Evolutionary conservation across 2,888 invertebrate genomes (phyloP), one percentile per base, ranked within the genome.

Genomic region (Acrobasis consociella): DNA sequence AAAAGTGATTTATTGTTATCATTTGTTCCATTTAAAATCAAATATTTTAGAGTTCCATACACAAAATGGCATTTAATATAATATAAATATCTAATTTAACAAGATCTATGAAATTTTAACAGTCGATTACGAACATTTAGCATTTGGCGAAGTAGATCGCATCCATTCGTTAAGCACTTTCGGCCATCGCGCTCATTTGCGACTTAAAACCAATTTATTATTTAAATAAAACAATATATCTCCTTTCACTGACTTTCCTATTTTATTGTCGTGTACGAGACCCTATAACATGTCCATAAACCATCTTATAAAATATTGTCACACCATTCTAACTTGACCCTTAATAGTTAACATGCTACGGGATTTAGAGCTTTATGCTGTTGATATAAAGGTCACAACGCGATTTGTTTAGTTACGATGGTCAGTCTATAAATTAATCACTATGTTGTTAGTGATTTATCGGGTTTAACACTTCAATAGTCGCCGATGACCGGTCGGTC

Each of bases 171-270:
- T 50, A 53, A 42, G 31, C 62, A 37, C 62, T 67, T 56, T 65
- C 67, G n/a, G 61, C 16, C 11, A 37, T 55, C 53, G 42, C 51
- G 37, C 53, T 42, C 62, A 49, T 31, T 49, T 16, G 22, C 22
- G 42, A 11, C 9, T 42, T 37, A 49, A 53, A 53, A 53, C 15
- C 62, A 58, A 58, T 66, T 65, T 67, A 63, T 68, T 60, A 65
- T 67, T 63, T 58, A 68, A 76, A 72, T 73, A 67, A 76, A 75
- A 80, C 83, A 82, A 82, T 83, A 81, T 81, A 80, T 82, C 76
- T 75, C 81, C 81, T 85, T 83, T 85, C 81, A 76, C 83, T 72
- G 74, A 81, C 85, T 86, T 86, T 87, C 82, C 78, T 80, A 85
- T 84, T 84, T 85, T 79, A 84, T 77, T 77, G 77, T 81, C 74